phyloP scores from a whole-genome alignment of 2,113 vertebrate genomes.

The Ageneiosus marmoratus region DNA sequence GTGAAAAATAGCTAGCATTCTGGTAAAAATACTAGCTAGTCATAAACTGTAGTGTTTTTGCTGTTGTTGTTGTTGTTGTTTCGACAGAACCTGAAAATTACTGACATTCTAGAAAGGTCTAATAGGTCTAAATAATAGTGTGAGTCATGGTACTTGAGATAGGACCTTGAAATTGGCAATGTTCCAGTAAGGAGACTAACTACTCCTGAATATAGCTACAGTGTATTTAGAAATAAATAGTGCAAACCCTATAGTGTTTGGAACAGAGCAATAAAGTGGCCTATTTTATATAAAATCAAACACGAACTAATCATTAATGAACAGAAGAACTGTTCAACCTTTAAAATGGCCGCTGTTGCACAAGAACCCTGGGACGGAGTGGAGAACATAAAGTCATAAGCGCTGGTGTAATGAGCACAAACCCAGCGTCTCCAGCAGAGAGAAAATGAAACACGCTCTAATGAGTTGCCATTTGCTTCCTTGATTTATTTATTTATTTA shows the following conservation, averaged over 20 bases:
- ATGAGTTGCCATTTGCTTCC: constrained; percentile 5
- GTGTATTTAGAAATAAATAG: background rate
- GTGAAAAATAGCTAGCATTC: no score
- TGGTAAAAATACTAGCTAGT: no score
- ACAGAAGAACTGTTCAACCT: background rate
- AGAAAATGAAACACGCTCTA: constrained; percentile 9
- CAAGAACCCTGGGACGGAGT: background rate
- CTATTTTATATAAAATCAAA: background rate
- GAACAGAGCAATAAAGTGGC: background rate
- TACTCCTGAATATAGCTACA: no score
- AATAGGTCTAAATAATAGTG: no score
- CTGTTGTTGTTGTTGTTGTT: no score
- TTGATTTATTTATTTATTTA: constrained; percentile 3
- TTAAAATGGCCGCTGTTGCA: background rate
- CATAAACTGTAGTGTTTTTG: no score
- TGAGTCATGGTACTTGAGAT: no score
- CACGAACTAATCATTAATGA: background rate
- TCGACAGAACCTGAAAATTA: no score
- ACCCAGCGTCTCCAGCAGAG: constrained; percentile 15
- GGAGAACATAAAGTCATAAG: constrained; percentile 11
- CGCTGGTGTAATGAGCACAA: constrained; percentile 10
- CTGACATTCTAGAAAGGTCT: no score
- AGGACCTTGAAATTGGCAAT: no score
- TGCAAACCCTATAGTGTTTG: background rate
- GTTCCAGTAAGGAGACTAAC: background rate